Base-by-base conservation (phyloP, 2,888 invertebrate genomes). In the Apamea anceps region DNA sequence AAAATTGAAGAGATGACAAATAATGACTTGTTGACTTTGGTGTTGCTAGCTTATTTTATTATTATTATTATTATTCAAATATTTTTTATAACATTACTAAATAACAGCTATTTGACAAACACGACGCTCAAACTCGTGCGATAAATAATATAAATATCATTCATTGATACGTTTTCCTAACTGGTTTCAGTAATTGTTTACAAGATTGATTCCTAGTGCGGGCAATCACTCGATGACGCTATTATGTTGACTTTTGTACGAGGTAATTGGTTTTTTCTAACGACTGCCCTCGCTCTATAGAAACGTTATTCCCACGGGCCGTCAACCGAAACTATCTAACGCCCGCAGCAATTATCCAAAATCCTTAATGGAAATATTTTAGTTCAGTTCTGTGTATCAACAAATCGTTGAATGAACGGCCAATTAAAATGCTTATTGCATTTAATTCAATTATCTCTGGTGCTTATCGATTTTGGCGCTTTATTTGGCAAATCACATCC, bases 301-400 rank as follows among this genome's bases (percentile, higher is more conserved):
- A 80, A 85, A 82, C 79, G 72, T 86, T 86, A 89, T 90, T 89
- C 88, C 88, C 89, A 88, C 88, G 84, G 79, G 87, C 87, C 82
- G 80, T 88, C 86, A 89, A 89, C 86, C 87, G 88, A 87, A 90
- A 89, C 89, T 89, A 89, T 87, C 87, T 78, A 82, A 86, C 84
- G 80, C 87, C 85, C 82, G 81, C 84, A 89, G 86, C 85, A 86
- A 88, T 87, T 81, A 90, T 81, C 82, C 70, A 80, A 84, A 85
- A 82, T 79, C 82, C 84, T 79, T 84, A 86, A 84, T 90, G 74
- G 79, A 87, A 82, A 82, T 82, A 88, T 86, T 84, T 42, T 72
- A 74, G 78, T 82, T 82, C 63, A 82, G 42, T 83, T 80, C 70
- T 79, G 32, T 82, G 25, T 80, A 78, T 68, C 72, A 84, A 80